Conservation (phyloP, 2,113 vertebrate genomes). For the Origma solitaria region DNA sequence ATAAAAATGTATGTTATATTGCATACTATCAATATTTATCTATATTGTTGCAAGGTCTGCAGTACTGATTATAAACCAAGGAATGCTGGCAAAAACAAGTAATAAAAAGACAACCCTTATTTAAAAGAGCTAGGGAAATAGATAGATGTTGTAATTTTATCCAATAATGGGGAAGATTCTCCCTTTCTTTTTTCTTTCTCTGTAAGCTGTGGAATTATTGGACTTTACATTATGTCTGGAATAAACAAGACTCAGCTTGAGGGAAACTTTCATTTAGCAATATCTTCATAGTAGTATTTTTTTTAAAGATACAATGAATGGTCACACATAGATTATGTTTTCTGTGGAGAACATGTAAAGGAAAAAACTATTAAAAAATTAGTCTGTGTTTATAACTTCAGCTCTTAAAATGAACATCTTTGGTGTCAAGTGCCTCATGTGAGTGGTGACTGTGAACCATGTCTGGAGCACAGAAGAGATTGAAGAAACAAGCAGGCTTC, state of each 20-base stretch:
- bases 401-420: background rate
- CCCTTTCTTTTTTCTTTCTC: background rate
- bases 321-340: background rate
- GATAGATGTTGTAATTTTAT: background rate
- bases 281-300: background rate
- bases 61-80: background rate
- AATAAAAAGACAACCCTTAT: background rate
- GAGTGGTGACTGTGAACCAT: background rate
- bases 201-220: constrained; percentile 6
- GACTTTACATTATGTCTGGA: background rate
- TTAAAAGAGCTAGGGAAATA: background rate
- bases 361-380: background rate
- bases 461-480: constrained; percentile 33
- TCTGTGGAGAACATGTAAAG: background rate
- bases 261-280: background rate
- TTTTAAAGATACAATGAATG: background rate
- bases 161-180: background rate
- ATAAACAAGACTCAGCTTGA: background rate
- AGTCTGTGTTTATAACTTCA: background rate
- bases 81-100: background rate
- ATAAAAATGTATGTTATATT: background rate
- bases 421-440: background rate
- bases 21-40: background rate
- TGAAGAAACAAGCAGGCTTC: constrained; percentile 46
- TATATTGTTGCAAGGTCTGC: background rate